A percentile compares a stretch with the other conserved stretches of the same genome.
phyloP scores from a whole-genome alignment of 2,888 invertebrate genomes.

The Aspidiotus rigidus region DNA sequence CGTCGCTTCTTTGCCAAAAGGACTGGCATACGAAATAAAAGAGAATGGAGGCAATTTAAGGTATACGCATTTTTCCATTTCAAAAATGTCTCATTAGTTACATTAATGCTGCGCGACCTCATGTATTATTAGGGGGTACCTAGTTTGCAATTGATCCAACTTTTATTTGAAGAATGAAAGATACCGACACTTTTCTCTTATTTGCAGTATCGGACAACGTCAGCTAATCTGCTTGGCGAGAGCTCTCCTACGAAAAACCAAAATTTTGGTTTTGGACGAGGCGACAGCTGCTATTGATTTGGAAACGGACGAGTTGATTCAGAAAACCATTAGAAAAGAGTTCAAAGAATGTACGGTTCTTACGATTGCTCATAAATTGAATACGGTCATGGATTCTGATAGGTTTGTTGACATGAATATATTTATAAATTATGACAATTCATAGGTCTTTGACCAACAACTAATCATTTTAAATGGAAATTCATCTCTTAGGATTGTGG shows the following conservation, averaged over 20 bases:
- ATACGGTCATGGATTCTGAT: constrained; percentile 84
- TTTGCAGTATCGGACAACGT: constrained; percentile 71
- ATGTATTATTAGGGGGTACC: no score
- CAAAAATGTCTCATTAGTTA: no score
- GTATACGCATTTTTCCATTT: no score
- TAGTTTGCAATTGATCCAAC: no score
- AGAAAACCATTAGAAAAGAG: constrained; percentile 77
- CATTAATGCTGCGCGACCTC: no score
- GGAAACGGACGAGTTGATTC: constrained; percentile 81
- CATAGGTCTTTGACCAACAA: not conserved
- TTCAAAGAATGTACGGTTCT: constrained; percentile 79
- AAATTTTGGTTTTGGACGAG: constrained; percentile 74
- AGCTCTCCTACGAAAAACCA: constrained; percentile 74
- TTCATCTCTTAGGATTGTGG: constrained; percentile 56
- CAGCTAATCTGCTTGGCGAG: constrained; percentile 78
- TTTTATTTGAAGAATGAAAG: no score
- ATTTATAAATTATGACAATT: not conserved
- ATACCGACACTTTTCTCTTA: not conserved
- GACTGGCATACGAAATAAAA: constrained; percentile 70
- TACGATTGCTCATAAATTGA: constrained; percentile 85
- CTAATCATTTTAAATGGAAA: not conserved
- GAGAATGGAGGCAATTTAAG: constrained; percentile 81
- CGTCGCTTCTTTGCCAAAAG: constrained; percentile 64
- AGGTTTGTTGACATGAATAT: constrained; percentile 44
- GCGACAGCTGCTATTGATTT: constrained; percentile 85